Evolutionary conservation across 2,113 vertebrate species (phyloP), one percentile per base, ranked within the genome.

Genomic region (Tringa solitaria): DNA sequence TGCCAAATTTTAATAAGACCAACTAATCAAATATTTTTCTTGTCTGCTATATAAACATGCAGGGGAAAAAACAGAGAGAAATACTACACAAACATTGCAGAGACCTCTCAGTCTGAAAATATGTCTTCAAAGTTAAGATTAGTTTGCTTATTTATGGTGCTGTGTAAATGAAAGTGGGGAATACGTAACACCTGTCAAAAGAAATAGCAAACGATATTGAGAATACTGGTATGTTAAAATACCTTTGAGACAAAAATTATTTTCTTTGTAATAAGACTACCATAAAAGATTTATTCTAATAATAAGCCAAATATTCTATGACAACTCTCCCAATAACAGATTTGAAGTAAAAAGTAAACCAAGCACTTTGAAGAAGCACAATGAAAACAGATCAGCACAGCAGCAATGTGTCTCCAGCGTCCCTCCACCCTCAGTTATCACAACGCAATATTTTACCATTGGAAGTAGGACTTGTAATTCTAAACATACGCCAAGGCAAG

Each of bases 271-370:
- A 43, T 79, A 84, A 93, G 86, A 92, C 80, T 84, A 84, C 77
- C 64, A 65, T n/a, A 75, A 94, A 95, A 92, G 73, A 96, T 89
- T 92, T 93, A 96, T 76, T 79, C 53, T 69, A 92, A 84, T 89
- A 95, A 95, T 95, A 95, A 95, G 60, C 61, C 80, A 72, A 89
- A 92, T 50, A 45, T 84, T 77, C 86, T 65, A 68, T 59, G 85
- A 93, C 70, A 85, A 65, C 32, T 48, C 53, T 86, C 84, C 67
- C 64, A 84, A 24, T 45, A 93, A 61, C 41, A 91, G 51, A 82
- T 79, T 0, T 87, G 73, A 89, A 94, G 48, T 43, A 72, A 82
- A 91, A 87, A 93, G 74, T 81, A 87, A 95, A 79, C 48, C 51
- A 76, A 79, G 77, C 45, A 32, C 74, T 91, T 69, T 73, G 79